A percentile compares a stretch with the other conserved stretches of the same genome.
Evolutionary conservation across 2,888 invertebrate species (phyloP).

Genomic region (Synergus gifuensis): DNA sequence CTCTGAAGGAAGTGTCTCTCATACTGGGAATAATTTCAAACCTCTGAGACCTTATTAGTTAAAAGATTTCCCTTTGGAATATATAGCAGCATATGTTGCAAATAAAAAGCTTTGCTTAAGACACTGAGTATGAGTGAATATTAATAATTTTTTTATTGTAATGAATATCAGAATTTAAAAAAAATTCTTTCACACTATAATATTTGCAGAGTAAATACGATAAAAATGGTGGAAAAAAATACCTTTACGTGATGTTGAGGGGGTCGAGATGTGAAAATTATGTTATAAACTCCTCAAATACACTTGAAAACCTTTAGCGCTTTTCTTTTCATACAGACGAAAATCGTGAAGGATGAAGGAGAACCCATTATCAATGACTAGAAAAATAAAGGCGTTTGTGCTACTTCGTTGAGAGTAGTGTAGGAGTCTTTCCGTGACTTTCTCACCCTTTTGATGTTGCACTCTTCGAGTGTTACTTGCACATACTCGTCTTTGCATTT

Average conservation of each 20-base stretch:
- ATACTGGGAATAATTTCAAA: background rate
- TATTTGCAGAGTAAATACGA: too few relatives aligned
- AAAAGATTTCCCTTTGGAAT: conserved; percentile 29
- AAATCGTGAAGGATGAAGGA: background rate
- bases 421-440: conserved; percentile 46
- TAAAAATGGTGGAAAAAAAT: too few relatives aligned
- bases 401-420: conserved; percentile 49
- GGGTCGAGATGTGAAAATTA: too few relatives aligned
- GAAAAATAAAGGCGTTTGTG: background rate
- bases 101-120: background rate
- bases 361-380: background rate
- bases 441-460: conserved; percentile 57
- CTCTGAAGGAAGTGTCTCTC: too few relatives aligned
- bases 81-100: background rate
- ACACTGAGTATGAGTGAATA: background rate
- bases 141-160: background rate
- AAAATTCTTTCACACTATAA: too few relatives aligned
- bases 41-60: background rate
- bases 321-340: background rate
- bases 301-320: background rate
- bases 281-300: background rate
- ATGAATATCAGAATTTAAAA: too few relatives aligned
- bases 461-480: conserved; percentile 58
- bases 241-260: too few relatives aligned
- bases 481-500: conserved; percentile 48